Base-by-base conservation (phyloP, 35 echinoderm and acorn worm species). In the Patiria miniata region DNA sequence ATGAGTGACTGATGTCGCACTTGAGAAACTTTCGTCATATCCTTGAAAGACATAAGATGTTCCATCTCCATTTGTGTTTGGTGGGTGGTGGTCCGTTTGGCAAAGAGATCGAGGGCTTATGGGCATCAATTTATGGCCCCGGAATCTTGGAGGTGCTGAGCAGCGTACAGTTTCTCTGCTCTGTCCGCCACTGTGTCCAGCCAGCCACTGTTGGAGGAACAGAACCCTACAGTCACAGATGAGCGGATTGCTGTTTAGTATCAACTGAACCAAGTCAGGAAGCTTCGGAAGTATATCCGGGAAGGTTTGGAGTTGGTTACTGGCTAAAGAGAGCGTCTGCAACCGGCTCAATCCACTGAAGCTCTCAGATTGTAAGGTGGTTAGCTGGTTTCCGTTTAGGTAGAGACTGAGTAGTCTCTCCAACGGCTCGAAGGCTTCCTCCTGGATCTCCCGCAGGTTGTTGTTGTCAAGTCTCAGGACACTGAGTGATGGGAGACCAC, bases 161-260 rank as follows among this genome's bases (percentile, higher is more conserved):
- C 82, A 84, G 10, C n/a, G 29, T 17, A 36, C 19, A 54, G 15
- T 33, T 1, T 18, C 14, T 14, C 36, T 33, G 29, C 10, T 37
- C 9, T 33, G 36, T 52, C 82, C 38, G 12, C 19, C 38, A 2
- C 39, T 58, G 51, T 60, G 30, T 84, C 53, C 14, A 1, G 36
- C 28, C 14, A 60, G 57, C 82, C 82, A 84, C 9, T 53, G n/a
- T 0, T 53, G 51, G 8, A 84, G 57, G 2, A 38, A 36, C 18
- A 59, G 9, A 7, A 84, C 9, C 12, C 54, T 51, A 39, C 82
- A 84, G 39, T 84, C 82, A 39, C 82, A 84, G 7, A 37, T 58
- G 12, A 84, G 57, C 12, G 82, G 82, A 40, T 84, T 84, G 34
- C 53, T 58, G 34, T 22, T 58, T 22, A 84, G 53, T 12, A 21